These are phyloP conservation scores for Tragelaphus imberbis DNA, from an alignment of 2,113 vertebrate genomes.

Conservation along the genomic window DNA sequence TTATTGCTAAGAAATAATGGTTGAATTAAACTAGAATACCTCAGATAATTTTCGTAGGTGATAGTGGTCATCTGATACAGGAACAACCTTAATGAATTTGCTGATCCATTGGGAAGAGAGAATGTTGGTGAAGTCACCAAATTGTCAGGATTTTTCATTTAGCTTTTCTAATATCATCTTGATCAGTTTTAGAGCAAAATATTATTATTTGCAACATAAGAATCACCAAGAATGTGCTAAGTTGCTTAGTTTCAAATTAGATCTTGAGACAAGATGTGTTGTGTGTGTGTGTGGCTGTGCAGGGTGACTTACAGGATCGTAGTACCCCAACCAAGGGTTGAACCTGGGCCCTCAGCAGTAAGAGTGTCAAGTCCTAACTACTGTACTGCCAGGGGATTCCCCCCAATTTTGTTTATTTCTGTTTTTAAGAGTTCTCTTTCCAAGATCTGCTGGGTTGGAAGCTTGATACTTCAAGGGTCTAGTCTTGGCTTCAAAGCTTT, in stretches of 20 bases:
- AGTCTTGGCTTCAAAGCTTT: rapidly evolving
- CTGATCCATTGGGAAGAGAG: background rate
- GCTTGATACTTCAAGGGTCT: background rate
- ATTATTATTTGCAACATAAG: background rate
- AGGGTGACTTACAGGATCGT: background rate
- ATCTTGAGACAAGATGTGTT: background rate
- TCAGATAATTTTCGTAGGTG: slow-evolving; percentile 28
- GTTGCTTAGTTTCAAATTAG: background rate
- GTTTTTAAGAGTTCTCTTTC: background rate
- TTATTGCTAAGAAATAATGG: background rate
- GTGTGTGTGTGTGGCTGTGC: background rate
- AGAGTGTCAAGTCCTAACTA: background rate
- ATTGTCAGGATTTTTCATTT: background rate
- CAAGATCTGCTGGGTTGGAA: background rate
- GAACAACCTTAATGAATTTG: background rate
- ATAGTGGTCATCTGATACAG: background rate
- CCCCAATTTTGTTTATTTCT: background rate
- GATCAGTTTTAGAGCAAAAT: background rate
- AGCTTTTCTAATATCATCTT: background rate
- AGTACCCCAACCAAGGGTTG: background rate
- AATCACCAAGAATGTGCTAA: background rate
- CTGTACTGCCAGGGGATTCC: background rate
- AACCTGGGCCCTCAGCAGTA: background rate
- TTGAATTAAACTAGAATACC: slow-evolving; percentile 15
- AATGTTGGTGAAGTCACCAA: background rate